A percentile compares a stretch with the other conserved stretches of the same genome.
Evolutionary conservation across 2,113 vertebrate species (phyloP).

Genomic region (Entomyzon cyanotis): DNA sequence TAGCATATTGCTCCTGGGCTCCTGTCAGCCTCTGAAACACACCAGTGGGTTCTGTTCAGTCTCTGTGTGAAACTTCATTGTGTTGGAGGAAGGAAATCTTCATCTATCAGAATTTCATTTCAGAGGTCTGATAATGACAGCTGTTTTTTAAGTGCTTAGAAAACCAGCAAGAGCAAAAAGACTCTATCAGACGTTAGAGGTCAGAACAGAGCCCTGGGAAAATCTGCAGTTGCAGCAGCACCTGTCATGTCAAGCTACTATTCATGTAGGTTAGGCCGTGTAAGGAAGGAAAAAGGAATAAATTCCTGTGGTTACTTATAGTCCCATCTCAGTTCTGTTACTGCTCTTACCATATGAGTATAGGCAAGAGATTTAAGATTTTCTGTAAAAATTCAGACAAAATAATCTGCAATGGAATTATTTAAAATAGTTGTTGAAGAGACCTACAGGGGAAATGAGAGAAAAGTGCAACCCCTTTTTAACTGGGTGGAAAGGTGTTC

Average conservation of each 20-base stretch:
- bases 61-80: background rate
- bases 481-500: background rate
- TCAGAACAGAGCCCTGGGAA: conserved; percentile 1
- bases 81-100: background rate
- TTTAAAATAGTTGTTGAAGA: background rate
- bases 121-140: background rate
- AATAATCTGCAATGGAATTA: background rate
- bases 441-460: background rate
- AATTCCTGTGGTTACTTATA: background rate
- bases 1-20: background rate
- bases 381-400: background rate
- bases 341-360: background rate
- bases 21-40: background rate
- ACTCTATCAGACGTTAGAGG: background rate
- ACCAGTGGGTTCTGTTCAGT: background rate
- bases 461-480: background rate
- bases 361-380: background rate
- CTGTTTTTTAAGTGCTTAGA: background rate
- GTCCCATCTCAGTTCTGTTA: background rate
- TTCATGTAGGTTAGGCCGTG: background rate
- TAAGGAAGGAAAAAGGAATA: background rate
- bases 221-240: background rate
- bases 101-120: background rate
- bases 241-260: background rate
- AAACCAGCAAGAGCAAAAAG: background rate